These are phyloP conservation scores for Thymelicus sylvestris DNA, from an alignment of 2,888 invertebrate genomes.

Conservation along the genomic window DNA sequence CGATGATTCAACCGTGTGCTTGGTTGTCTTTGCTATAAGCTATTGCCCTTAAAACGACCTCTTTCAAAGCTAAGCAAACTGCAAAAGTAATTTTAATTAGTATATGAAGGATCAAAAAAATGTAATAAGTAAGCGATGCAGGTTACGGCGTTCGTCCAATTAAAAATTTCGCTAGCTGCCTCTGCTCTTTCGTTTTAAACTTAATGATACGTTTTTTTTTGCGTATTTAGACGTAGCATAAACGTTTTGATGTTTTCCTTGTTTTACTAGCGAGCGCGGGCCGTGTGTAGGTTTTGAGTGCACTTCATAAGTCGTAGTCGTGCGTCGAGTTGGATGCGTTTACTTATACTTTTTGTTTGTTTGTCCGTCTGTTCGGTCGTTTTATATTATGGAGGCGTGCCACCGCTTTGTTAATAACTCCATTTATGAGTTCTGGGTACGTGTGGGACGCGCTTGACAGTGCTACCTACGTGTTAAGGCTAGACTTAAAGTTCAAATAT, in stretches of 20 bases:
- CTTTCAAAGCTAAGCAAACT: too few relatives aligned
- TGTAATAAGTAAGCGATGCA: too few relatives aligned
- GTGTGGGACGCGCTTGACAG: background rate
- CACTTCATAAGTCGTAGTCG: constrained; percentile 2
- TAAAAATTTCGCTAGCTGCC: background rate
- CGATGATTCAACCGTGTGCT: too few relatives aligned
- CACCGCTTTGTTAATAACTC: constrained; percentile 10
- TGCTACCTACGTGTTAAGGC: background rate
- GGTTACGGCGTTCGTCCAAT: background rate
- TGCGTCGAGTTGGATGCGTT: constrained; percentile 6
- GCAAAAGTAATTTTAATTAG: constrained; percentile 3
- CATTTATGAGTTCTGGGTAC: background rate
- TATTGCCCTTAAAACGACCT: too few relatives aligned
- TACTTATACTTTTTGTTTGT: constrained; percentile 5
- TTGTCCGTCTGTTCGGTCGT: background rate
- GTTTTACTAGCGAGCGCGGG: constrained; percentile 13
- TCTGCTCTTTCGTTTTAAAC: background rate
- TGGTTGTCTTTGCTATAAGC: too few relatives aligned
- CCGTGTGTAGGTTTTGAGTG: constrained; percentile 10
- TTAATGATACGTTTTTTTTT: background rate
- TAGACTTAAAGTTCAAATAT: background rate
- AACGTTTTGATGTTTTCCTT: constrained; percentile 21
- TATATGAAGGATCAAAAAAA: background rate
- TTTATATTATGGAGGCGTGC: background rate
- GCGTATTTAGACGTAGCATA: background rate